These are phyloP conservation scores for Chloebia gouldiae DNA, from an alignment of 2,113 vertebrate species.

Conservation along the genomic window DNA sequence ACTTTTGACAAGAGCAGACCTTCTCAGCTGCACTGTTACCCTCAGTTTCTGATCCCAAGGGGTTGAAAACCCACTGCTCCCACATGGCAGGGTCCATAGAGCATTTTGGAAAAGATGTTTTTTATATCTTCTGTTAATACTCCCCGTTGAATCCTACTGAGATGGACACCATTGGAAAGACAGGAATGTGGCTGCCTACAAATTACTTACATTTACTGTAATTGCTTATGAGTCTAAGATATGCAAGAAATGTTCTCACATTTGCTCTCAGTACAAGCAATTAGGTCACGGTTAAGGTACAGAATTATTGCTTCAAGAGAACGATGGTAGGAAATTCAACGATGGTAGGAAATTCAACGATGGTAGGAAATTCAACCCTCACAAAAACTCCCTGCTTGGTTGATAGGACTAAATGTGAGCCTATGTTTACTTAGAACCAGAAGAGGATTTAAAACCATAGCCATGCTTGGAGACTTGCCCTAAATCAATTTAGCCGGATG, in stretches of 20 bases:
- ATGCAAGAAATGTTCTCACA: background rate
- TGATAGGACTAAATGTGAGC: background rate
- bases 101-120: background rate
- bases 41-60: background rate
- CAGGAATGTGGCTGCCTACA: background rate
- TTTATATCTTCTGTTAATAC: background rate
- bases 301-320: background rate
- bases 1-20: background rate
- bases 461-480: background rate
- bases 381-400: background rate
- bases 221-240: fast-evolving
- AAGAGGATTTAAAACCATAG: background rate
- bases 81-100: background rate
- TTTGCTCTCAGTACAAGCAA: background rate
- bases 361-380: background rate
- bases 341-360: background rate
- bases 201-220: background rate
- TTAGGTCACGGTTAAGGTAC: background rate
- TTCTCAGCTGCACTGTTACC: background rate
- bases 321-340: background rate
- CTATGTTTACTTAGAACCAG: background rate
- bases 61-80: background rate
- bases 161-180: background rate
- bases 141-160: background rate
- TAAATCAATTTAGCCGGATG: background rate